Conservation (phyloP, 2,888 invertebrate genomes). For the Cenopis cana region DNA sequence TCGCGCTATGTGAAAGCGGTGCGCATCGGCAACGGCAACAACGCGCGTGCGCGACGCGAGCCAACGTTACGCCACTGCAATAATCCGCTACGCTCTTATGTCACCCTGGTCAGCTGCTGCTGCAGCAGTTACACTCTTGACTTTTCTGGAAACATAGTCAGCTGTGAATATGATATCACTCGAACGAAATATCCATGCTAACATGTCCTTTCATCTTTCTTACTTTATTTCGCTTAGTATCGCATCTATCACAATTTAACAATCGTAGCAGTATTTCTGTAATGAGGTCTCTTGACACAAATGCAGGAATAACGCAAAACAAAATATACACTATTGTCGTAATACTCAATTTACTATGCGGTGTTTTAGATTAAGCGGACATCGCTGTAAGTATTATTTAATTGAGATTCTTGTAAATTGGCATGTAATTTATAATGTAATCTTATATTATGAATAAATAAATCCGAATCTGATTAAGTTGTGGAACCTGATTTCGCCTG, state of each 20-base stretch:
- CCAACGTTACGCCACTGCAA: constrained; percentile 23
- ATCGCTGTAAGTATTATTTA: too few relatives aligned
- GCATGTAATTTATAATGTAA: too few relatives aligned
- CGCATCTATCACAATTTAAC: background rate
- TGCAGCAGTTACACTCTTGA: background rate
- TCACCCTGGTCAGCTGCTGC: constrained; percentile 26
- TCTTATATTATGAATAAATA: too few relatives aligned
- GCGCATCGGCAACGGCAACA: constrained; percentile 1
- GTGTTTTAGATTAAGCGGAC: background rate
- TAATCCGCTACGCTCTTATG: constrained; percentile 26
- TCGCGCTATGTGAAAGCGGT: constrained; percentile 42
- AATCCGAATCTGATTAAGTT: too few relatives aligned
- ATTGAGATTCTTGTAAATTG: too few relatives aligned
- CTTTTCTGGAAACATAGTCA: background rate
- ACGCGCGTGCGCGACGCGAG: constrained; percentile 27
- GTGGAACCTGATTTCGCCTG: background rate
- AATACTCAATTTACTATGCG: background rate
- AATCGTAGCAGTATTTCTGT: background rate
- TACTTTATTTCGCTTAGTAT: background rate
- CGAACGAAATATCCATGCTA: background rate
- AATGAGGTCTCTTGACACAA: background rate
- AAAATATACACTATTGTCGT: background rate
- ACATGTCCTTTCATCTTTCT: background rate
- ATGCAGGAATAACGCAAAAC: background rate
- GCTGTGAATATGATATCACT: background rate